These are phyloP conservation scores for Serinus canaria DNA, from an alignment of 2,113 vertebrate species.

Conservation along the genomic window DNA sequence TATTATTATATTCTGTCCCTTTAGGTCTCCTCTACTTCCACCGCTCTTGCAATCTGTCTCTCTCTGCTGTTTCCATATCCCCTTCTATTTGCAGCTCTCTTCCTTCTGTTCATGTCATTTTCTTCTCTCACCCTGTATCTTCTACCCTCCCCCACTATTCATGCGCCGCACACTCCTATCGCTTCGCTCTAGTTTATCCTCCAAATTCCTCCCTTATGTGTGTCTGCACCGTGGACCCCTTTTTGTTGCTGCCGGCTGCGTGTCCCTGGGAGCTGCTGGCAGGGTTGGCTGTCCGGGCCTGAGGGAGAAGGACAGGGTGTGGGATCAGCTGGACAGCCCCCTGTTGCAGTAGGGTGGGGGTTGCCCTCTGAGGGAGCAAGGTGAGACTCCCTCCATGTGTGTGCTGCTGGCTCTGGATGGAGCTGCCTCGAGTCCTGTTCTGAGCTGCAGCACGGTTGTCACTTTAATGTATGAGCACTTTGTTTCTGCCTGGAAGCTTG, in stretches of 20 bases:
- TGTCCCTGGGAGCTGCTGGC: background rate
- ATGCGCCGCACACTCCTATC: background rate
- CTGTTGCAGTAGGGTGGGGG: rapidly evolving
- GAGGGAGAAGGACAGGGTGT: background rate
- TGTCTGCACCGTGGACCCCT: background rate
- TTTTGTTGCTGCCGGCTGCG: background rate
- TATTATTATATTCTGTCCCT: slow-evolving; percentile 55
- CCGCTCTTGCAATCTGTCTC: slow-evolving; percentile 45
- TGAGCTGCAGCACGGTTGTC: background rate
- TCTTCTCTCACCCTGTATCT: slow-evolving; percentile 61
- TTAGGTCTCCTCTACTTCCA: slow-evolving; percentile 54
- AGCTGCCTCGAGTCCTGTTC: background rate
- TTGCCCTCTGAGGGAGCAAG: background rate
- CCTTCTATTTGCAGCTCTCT: slow-evolving; percentile 61
- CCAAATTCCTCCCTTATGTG: background rate
- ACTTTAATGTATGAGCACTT: background rate
- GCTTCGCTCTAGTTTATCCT: slow-evolving; percentile 19
- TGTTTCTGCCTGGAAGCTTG: background rate
- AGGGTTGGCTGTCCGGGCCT: background rate
- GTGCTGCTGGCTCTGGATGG: rapidly evolving
- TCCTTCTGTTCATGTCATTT: slow-evolving; percentile 68
- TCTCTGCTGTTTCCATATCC: slow-evolving; percentile 62
- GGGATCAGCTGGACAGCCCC: background rate
- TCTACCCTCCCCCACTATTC: slow-evolving; percentile 52
- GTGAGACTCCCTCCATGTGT: background rate